Percentiles rank a stretch among this genome's conserved stretches.
Conservation (phyloP, 2,888 invertebrate species). For the Chrysopilus asiliformis region DNA sequence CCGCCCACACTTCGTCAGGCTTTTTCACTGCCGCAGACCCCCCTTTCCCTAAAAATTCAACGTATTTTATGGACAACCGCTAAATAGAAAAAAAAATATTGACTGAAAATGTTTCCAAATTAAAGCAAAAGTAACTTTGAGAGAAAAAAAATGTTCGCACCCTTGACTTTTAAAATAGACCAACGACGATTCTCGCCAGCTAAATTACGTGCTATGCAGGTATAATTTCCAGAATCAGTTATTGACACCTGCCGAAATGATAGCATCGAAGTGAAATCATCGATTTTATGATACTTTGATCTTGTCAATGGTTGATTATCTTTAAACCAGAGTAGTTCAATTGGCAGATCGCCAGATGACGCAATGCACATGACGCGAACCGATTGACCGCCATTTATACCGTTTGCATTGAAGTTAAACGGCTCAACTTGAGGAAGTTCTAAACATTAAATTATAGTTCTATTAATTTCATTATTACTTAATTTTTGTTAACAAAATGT, state of each 20-base stretch:
- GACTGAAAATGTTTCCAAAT: too few species aligned
- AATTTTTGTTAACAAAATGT: background rate
- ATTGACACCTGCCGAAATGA: slow-evolving; percentile 37
- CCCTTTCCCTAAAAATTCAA: too few species aligned
- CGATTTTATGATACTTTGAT: slow-evolving; percentile 35
- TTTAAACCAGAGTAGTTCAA: slow-evolving; percentile 53
- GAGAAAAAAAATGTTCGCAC: too few species aligned
- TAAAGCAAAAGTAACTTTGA: too few species aligned
- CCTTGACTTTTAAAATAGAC: slow-evolving; percentile 44
- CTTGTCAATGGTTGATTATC: slow-evolving; percentile 33
- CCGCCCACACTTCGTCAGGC: too few species aligned
- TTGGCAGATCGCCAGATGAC: slow-evolving; percentile 64
- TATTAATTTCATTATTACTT: background rate
- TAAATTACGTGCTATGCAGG: slow-evolving; percentile 44
- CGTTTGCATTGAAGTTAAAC: slow-evolving; percentile 39
- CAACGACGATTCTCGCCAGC: slow-evolving; percentile 42
- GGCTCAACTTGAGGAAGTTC: slow-evolving; percentile 41
- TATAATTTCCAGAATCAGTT: slow-evolving; percentile 41
- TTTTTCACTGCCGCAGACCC: too few species aligned
- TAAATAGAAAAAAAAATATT: too few species aligned
- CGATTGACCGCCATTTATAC: slow-evolving; percentile 40
- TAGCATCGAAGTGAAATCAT: slow-evolving; percentile 38
- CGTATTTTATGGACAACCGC: too few species aligned
- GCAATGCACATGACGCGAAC: slow-evolving; percentile 49
- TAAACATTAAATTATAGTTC: slow-evolving; percentile 14